Evolutionary conservation across 1,140 invertebrate species (phyloP).

Genomic region (Drosophila ironensis): DNA sequence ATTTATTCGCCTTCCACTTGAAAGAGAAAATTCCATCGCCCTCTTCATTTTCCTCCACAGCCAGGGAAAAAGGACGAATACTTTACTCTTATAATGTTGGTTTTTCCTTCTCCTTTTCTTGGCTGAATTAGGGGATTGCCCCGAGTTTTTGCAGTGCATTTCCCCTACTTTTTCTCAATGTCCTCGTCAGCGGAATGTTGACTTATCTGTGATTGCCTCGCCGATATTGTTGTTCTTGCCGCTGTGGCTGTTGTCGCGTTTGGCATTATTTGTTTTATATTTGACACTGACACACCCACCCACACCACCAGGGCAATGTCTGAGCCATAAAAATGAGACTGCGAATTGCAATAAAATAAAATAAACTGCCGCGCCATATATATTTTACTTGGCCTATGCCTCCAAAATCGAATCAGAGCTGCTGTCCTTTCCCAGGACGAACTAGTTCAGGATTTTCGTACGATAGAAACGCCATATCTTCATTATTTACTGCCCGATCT

Average conservation of each 20-base stretch:
- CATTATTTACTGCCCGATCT: no score
- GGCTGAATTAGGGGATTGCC: no score
- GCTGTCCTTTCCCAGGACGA: neutral
- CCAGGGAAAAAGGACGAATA: no score
- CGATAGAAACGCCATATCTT: no score
- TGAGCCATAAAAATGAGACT: constrained; percentile 59
- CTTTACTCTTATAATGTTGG: neutral
- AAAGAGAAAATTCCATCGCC: neutral
- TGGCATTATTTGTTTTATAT: constrained; percentile 75
- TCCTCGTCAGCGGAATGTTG: constrained; percentile 63
- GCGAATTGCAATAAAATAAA: constrained; percentile 75
- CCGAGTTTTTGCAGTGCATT: neutral
- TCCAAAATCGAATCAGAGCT: constrained; percentile 10
- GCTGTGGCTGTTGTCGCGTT: constrained; percentile 28
- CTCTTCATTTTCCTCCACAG: constrained; percentile 14
- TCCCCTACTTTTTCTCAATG: constrained; percentile 5
- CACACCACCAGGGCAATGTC: neutral
- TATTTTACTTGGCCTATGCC: constrained; percentile 2
- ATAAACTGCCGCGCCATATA: constrained; percentile 67
- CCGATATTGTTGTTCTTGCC: constrained; percentile 35
- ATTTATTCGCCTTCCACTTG: constrained; percentile 1
- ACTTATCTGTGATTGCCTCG: constrained; percentile 67
- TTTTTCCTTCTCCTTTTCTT: neutral
- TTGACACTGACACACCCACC: constrained; percentile 56
- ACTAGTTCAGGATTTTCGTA: constrained; percentile 10